A percentile compares a stretch with the other conserved stretches of the same genome.
phyloP scores from a whole-genome alignment of 2,113 vertebrate genomes.

The Australoheros scitulus region DNA sequence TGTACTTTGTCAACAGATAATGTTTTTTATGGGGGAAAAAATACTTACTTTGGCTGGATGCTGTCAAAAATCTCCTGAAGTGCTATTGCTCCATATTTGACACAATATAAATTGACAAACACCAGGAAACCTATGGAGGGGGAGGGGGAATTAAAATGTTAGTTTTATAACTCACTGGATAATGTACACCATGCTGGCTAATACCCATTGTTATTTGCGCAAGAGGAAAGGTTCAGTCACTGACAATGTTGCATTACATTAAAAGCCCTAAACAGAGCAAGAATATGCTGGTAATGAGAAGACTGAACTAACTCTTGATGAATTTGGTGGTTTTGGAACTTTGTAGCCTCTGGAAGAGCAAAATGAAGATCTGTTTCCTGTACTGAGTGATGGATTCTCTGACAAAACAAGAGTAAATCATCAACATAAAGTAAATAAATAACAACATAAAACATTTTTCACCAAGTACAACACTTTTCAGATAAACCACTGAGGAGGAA shows the following conservation, averaged over 20 bases:
- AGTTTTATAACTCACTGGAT: too few relatives aligned
- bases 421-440: not conserved
- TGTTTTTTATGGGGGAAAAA: not conserved
- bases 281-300: not conserved
- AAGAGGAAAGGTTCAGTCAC: not conserved
- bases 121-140: constrained; percentile 91
- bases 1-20: not conserved
- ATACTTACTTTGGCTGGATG: constrained; percentile 96
- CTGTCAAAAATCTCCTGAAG: constrained; percentile 97
- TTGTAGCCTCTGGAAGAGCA: constrained; percentile 97
- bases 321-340: constrained; percentile 99
- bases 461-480: not conserved
- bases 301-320: constrained; percentile 91
- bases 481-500: not conserved
- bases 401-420: not conserved
- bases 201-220: not conserved
- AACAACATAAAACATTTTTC: not conserved
- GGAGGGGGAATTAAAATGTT: not conserved
- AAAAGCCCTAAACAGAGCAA: not conserved
- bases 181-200: not conserved
- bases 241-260: not conserved
- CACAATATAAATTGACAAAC: constrained; percentile 94
- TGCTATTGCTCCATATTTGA: constrained; percentile 94
- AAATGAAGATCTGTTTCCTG: constrained; percentile 97
- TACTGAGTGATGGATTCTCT: constrained; percentile 94